A percentile compares a stretch with the other conserved stretches of the same genome.
Evolutionary conservation across 2,888 invertebrate species (phyloP).

Genomic region (Orthonychiurus folsomi): DNA sequence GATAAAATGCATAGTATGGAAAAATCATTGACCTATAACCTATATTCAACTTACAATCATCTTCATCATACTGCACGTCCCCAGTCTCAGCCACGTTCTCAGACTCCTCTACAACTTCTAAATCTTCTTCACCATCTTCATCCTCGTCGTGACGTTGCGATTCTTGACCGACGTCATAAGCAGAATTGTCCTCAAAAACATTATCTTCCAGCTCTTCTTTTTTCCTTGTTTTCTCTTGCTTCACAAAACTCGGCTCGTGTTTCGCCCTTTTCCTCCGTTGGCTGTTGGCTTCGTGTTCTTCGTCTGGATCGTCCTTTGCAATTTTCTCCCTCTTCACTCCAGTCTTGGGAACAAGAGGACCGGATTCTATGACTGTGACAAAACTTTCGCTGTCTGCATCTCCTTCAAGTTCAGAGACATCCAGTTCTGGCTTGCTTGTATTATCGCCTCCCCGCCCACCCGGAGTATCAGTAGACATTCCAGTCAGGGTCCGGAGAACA

Average conservation of each 20-base stretch:
- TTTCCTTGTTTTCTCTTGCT: conserved; percentile 16
- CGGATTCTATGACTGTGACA: conserved; percentile 38
- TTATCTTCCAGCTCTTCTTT: conserved; percentile 14
- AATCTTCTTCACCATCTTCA: background rate
- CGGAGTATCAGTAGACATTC: background rate
- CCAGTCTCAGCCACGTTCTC: background rate
- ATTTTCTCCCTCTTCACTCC: conserved; percentile 9
- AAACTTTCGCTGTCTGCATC: conserved; percentile 2
- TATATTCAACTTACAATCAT: conserved; percentile 4
- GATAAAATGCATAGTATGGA: no score
- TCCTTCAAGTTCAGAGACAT: background rate
- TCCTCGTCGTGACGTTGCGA: conserved; percentile 13
- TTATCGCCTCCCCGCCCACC: conserved; percentile 1
- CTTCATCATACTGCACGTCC: background rate
- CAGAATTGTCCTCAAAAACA: conserved; percentile 14
- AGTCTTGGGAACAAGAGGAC: conserved; percentile 30
- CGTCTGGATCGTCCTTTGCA: conserved; percentile 3
- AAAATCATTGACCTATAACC: background rate
- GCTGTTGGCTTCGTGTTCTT: background rate
- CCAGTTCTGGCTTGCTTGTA: conserved; percentile 2
- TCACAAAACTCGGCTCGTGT: background rate
- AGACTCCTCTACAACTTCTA: background rate
- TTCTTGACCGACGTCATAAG: conserved; percentile 14
- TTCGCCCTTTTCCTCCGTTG: conserved; percentile 1
- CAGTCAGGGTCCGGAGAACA: conserved; percentile 67